Conservation (phyloP, 2,113 vertebrate species). For the Grus americana region DNA sequence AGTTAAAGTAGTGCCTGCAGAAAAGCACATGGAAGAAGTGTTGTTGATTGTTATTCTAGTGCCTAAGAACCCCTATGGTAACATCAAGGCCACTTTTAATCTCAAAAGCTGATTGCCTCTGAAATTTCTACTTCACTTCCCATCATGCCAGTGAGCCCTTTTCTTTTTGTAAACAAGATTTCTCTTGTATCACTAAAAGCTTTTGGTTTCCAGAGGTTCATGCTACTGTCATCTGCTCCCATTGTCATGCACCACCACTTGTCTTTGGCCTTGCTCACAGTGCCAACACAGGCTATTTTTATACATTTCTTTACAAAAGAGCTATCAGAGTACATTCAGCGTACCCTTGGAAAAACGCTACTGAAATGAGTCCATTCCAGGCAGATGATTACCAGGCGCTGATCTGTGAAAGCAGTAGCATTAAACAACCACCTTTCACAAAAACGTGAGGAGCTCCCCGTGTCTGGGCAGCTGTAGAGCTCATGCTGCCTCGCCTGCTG, state of each 20-base stretch:
- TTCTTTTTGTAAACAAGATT: neutral
- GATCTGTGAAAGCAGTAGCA: neutral
- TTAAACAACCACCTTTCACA: neutral
- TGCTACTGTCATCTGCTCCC: neutral
- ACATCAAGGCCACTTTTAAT: neutral
- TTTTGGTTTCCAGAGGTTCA: neutral
- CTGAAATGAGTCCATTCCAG: neutral
- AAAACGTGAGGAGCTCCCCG: neutral
- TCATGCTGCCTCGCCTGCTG: neutral
- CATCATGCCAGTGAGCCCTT: neutral
- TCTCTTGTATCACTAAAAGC: neutral
- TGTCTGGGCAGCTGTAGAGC: neutral
- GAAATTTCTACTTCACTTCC: neutral
- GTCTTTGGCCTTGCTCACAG: neutral
- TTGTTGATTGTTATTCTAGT: neutral
- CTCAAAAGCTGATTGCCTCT: neutral
- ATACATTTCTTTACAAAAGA: neutral
- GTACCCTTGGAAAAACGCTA: neutral
- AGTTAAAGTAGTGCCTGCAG: neutral
- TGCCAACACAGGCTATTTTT: neutral
- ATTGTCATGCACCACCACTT: neutral
- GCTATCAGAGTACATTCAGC: neutral
- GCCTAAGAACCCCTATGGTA: neutral
- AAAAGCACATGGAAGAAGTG: neutral
- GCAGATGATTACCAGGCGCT: neutral